A percentile compares a stretch with the other conserved stretches of the same genome.
phyloP scores from a whole-genome alignment of 2,113 vertebrate genomes.

The Protobothrops flavoviridis region DNA sequence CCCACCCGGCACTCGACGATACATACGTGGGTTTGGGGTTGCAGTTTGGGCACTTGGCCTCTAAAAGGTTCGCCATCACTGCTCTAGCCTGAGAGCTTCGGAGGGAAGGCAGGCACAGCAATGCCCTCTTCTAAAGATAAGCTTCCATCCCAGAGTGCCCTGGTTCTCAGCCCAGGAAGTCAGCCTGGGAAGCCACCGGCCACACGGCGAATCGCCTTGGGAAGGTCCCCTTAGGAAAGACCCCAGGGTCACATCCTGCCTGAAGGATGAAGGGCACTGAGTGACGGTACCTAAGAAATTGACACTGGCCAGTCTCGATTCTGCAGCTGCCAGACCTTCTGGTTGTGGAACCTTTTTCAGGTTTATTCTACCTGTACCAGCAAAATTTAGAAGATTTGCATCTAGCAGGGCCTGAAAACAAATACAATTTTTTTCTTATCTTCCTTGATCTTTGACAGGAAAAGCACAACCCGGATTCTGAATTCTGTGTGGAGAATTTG shows the following conservation, averaged over 20 bases:
- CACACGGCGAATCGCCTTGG: background rate
- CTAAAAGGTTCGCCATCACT: too few relatives aligned
- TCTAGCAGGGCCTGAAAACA: background rate
- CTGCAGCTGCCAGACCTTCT: background rate
- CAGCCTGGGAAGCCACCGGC: background rate
- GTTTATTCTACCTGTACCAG: background rate
- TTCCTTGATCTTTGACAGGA: conserved; percentile 29
- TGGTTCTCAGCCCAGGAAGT: background rate
- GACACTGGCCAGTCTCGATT: background rate
- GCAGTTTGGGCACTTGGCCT: too few relatives aligned
- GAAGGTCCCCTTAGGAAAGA: background rate
- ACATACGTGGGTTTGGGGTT: too few relatives aligned
- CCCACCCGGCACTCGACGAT: too few relatives aligned
- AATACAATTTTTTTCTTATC: background rate
- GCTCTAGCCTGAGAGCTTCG: background rate
- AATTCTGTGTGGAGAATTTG: conserved; percentile 40
- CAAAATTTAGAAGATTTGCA: background rate
- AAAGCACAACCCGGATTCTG: background rate
- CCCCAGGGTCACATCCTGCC: background rate
- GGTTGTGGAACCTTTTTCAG: background rate
- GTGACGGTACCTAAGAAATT: background rate
- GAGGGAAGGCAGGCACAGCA: background rate
- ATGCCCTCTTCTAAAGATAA: background rate
- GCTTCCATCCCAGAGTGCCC: background rate
- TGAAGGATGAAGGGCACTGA: background rate